Conservation (phyloP, 2,888 invertebrate genomes). For the Nemurella pictetii region DNA sequence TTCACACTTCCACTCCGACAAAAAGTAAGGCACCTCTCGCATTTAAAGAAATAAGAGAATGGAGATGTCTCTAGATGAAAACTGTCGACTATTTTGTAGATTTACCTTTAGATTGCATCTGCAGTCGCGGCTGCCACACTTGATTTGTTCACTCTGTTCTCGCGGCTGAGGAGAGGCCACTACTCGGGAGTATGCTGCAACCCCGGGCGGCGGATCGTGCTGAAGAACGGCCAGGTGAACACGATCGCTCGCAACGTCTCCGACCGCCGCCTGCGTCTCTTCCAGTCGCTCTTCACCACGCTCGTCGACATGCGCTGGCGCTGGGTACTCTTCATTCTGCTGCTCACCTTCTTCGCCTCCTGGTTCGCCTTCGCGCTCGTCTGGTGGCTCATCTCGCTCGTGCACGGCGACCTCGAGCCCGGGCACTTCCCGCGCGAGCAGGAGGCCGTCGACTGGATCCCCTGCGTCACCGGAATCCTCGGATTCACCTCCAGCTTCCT, state of each 20-base stretch:
- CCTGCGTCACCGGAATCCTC: constrained; percentile 58
- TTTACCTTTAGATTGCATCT: too few species aligned
- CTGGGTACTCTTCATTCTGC: constrained; percentile 66
- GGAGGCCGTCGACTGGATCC: constrained; percentile 49
- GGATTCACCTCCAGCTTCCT: constrained; percentile 67
- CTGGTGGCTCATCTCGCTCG: constrained; percentile 76
- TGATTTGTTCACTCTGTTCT: too few species aligned
- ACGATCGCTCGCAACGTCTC: constrained; percentile 3
- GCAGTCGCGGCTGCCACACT: too few species aligned
- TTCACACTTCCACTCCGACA: neutral
- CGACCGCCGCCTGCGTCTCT: constrained; percentile 51
- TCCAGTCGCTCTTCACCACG: constrained; percentile 57
- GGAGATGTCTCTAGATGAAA: too few species aligned
- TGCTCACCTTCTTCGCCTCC: constrained; percentile 66
- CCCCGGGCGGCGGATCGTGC: constrained; percentile 28
- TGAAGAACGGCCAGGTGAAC: constrained; percentile 35
- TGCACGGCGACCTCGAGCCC: constrained; percentile 74
- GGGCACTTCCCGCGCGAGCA: constrained; percentile 52
- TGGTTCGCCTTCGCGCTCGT: constrained; percentile 79
- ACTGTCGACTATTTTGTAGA: too few species aligned
- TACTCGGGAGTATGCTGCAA: constrained; percentile 20
- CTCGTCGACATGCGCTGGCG: constrained; percentile 76
- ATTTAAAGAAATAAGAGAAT: too few species aligned
- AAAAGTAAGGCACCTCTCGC: neutral
- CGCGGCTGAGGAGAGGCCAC: constrained; percentile 4